A percentile compares a stretch with the other conserved stretches of the same genome.
These are phyloP conservation scores for Eleutherodactylus coqui DNA, from an alignment of 2,797 vertebrate species.

Conservation along the genomic window DNA sequence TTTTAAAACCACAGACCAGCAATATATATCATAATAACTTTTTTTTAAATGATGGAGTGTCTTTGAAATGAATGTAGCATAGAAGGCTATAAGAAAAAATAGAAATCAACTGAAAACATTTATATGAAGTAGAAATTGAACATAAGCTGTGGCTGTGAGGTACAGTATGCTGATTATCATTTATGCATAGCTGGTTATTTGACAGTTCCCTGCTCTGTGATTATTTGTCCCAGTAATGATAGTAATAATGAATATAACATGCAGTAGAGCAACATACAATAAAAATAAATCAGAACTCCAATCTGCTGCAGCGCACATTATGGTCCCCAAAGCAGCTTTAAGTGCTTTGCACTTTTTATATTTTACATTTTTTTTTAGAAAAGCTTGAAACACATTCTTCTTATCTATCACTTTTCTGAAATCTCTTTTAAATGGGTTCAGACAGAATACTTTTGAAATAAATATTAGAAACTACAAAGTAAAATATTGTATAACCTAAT, in stretches of 20 bases:
- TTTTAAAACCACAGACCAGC: background rate
- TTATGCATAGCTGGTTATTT: conserved; percentile 12
- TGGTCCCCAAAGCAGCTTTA: conserved; percentile 51
- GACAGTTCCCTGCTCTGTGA: conserved; percentile 13
- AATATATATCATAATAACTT: background rate
- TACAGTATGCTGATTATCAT: conserved; percentile 17
- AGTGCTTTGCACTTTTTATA: conserved; percentile 19
- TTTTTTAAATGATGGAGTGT: background rate
- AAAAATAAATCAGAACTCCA: conserved; percentile 33
- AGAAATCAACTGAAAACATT: conserved; percentile 19
- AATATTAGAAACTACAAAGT: conserved; percentile 24
- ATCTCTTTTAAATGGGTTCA: conserved; percentile 10
- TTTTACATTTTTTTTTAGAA: conserved; percentile 26
- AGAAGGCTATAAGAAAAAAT: background rate
- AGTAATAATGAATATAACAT: conserved; percentile 49
- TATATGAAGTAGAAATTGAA: background rate
- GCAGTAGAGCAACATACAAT: conserved; percentile 3
- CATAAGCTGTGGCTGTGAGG: background rate
- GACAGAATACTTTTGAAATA: background rate
- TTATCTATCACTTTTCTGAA: background rate
- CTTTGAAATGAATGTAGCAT: background rate
- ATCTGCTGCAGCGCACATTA: conserved; percentile 13
- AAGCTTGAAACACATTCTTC: background rate
- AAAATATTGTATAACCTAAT: background rate
- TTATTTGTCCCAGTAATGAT: conserved; percentile 11